Evolutionary conservation across 2,113 vertebrate genomes (phyloP), one percentile per base, ranked within the genome.

Genomic region (Butorides virescens): DNA sequence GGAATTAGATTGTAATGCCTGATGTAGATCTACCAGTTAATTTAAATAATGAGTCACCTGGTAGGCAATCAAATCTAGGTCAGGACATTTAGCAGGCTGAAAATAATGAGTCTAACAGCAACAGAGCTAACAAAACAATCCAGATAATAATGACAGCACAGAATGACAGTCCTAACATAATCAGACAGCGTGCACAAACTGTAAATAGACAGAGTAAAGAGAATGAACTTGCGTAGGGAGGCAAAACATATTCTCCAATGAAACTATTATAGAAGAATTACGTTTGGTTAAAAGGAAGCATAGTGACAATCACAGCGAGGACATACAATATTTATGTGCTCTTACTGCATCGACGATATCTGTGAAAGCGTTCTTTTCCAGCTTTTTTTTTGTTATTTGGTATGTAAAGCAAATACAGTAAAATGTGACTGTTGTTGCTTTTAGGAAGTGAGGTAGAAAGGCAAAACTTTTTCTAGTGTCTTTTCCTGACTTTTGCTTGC

Each of bases 21-120:
- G 93, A 95, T 98, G 96, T 92, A 94, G 92, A 86, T 92, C 91
- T 91, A 95, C 80, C 42, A 86, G 95, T 97, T 97, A 97, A 97
- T 97, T 98, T 97, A 94, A 97, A 97, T 97, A 97, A 98, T 96
- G 96, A 96, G 89, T 97, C 96, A 97, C 94, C 94, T 96, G 96
- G 94, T 97, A 97, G 89, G 93, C 96, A 96, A 97, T 97, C 97
- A 97, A 94, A 96, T 97, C 95, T 97, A 96, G 95, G 95, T 96
- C 97, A 97, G 93, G 95, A 96, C 93, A 97, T 96, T 96, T 95
- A 96, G 89, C 92, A 96, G 92, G 75, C 87, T 91, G 97, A 97
- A 97, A 96, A 97, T 97, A 97, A 97, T 96, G 93, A 97, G 77
- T 86, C 89, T 91, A 96, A 97, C 93, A 93, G 89, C 79, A 96